These are phyloP conservation scores for Palythoa grandis DNA, from an alignment of 92 coral and sea anemone species.

Conservation along the genomic window DNA sequence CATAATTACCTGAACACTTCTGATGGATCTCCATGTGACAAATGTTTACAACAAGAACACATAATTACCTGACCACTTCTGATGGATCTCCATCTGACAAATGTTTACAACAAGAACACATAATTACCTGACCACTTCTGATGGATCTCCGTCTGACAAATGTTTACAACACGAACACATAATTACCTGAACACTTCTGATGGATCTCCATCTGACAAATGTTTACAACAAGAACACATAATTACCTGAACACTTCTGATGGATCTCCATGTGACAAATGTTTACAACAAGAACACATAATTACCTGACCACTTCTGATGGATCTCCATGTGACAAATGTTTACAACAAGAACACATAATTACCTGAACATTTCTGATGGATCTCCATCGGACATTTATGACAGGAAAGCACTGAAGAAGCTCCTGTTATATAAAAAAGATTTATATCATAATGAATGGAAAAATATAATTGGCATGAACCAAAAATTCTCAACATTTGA, in stretches of 20 bases:
- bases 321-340: conserved; percentile 68
- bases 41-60: no score
- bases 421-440: conserved; percentile 60
- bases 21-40: conserved; percentile 61
- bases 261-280: no score
- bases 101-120: neutral
- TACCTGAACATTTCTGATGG: conserved; percentile 81
- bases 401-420: conserved; percentile 71
- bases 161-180: neutral
- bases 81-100: conserved; percentile 81
- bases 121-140: conserved; percentile 74
- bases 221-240: neutral
- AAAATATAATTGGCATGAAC: no score
- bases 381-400: conserved; percentile 80
- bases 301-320: conserved; percentile 79
- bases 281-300: no score
- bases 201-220: no score
- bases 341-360: no score
- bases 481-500: no score
- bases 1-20: conserved; percentile 75
- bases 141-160: conserved; percentile 80
- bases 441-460: no score
- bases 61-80: conserved; percentile 74
- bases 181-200: no score
- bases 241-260: no score